Evolutionary conservation across 2,888 invertebrate genomes (phyloP).

Genomic region (Acanthosepion lycidas): DNA sequence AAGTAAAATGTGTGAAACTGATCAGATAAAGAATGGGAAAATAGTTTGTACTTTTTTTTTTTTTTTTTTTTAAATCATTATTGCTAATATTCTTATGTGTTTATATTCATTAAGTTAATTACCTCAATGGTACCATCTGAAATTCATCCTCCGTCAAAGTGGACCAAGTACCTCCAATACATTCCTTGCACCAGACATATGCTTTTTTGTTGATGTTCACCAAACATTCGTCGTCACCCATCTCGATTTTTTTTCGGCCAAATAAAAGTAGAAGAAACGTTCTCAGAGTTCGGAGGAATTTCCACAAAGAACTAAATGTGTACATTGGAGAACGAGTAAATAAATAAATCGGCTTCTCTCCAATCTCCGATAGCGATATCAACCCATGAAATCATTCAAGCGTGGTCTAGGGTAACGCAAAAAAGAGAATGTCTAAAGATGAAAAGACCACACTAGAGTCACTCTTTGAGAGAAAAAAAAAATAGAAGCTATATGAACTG

Average conservation of each 20-base stretch:
- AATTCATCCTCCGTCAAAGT: conserved; percentile 41
- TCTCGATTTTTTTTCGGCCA: conserved; percentile 22
- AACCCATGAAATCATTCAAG: neutral
- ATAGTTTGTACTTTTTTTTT: too few relatives aligned
- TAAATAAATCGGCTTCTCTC: neutral
- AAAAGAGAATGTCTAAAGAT: neutral
- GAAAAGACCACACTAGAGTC: neutral
- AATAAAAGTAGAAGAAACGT: conserved; percentile 37
- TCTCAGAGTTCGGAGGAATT: conserved; percentile 38
- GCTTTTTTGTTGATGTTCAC: conserved; percentile 43
- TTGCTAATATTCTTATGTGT: too few relatives aligned
- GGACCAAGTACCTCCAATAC: conserved; percentile 45
- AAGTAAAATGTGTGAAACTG: too few relatives aligned
- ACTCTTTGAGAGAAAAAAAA: neutral
- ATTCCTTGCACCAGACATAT: conserved; percentile 46
- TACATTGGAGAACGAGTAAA: conserved; percentile 40
- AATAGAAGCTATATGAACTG: neutral
- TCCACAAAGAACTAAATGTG: conserved; percentile 44
- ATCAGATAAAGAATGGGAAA: too few relatives aligned
- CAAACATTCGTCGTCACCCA: conserved; percentile 36
- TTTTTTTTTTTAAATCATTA: too few relatives aligned
- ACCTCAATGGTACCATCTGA: conserved; percentile 39
- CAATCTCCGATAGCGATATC: neutral
- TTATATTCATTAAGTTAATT: neutral
- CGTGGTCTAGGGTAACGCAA: neutral